These are phyloP conservation scores for Osmerus eperlanus DNA, from an alignment of 2,113 vertebrate species.

Conservation along the genomic window DNA sequence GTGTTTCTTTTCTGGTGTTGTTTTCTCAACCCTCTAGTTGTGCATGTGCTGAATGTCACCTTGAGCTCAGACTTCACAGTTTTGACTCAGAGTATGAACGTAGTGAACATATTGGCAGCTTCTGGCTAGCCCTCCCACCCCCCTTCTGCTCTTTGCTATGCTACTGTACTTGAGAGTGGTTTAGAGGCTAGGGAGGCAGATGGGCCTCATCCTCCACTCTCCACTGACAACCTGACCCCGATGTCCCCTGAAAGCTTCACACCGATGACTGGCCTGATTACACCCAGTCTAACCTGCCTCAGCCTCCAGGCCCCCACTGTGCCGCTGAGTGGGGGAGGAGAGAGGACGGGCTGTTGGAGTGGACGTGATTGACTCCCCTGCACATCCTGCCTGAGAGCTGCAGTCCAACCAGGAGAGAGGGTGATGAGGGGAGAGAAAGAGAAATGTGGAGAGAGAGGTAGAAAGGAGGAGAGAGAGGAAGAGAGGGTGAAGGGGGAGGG, in stretches of 20 bases:
- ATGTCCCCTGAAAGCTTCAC: conserved; percentile 55
- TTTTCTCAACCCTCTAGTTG: no score
- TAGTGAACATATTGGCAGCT: conserved; percentile 14
- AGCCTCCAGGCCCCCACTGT: conserved; percentile 48
- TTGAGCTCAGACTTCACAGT: not conserved
- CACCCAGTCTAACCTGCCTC: conserved; percentile 31
- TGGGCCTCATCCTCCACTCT: conserved; percentile 38
- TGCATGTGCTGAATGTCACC: not conserved
- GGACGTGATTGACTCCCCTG: conserved; percentile 65
- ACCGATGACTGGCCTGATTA: conserved; percentile 59
- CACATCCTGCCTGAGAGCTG: conserved; percentile 43
- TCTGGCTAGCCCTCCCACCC: conserved; percentile 24
- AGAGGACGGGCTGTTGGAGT: conserved; percentile 35
- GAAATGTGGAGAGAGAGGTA: conserved; percentile 18
- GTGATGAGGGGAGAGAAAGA: conserved; percentile 24
- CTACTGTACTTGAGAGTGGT: conserved; percentile 37
- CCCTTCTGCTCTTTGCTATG: not conserved
- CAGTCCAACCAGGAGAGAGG: conserved; percentile 33
- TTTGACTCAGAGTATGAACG: not conserved
- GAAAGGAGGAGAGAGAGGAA: conserved; percentile 17
- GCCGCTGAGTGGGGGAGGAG: conserved; percentile 44
- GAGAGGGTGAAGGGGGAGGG: conserved; percentile 1
- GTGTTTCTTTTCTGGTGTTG: no score
- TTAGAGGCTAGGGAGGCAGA: conserved; percentile 53
- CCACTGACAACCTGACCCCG: conserved; percentile 41